Conservation (phyloP, 1,140 invertebrate genomes). For the Conus ventricosus region DNA sequence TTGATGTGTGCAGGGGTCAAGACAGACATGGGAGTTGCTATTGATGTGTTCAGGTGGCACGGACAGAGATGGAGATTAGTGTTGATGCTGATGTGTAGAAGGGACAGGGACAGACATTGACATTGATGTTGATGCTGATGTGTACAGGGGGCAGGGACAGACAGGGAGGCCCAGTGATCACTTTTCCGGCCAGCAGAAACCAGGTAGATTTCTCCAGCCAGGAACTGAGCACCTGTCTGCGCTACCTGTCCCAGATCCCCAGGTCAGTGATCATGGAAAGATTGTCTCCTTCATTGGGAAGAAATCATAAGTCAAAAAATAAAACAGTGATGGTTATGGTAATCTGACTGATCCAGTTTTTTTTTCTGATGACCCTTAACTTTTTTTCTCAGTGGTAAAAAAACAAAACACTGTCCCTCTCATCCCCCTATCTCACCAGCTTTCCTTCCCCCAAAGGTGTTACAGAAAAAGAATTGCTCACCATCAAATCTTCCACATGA, state of each 20-base stretch:
- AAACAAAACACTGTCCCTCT: no score
- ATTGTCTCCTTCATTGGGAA: no score
- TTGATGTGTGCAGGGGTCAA: background rate
- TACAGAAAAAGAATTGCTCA: no score
- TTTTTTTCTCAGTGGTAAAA: no score
- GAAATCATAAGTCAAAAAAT: no score
- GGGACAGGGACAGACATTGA: conserved; percentile 64
- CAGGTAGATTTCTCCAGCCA: conserved; percentile 54
- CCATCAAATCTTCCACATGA: no score
- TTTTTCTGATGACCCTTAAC: no score
- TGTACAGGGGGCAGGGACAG: conserved; percentile 67
- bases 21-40: background rate
- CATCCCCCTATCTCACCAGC: no score
- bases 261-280: conserved; percentile 53
- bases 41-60: background rate
- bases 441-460: no score
- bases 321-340: no score
- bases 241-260: conserved; percentile 70
- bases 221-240: conserved; percentile 64
- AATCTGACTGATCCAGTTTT: no score
- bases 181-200: conserved; percentile 63
- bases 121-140: background rate
- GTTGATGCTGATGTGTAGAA: conserved; percentile 43
- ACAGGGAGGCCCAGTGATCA: conserved; percentile 70
- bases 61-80: background rate